A percentile compares a stretch with the other conserved stretches of the same genome.
Conservation (phyloP, 2,113 vertebrate species). For the Larimichthys crocea region DNA sequence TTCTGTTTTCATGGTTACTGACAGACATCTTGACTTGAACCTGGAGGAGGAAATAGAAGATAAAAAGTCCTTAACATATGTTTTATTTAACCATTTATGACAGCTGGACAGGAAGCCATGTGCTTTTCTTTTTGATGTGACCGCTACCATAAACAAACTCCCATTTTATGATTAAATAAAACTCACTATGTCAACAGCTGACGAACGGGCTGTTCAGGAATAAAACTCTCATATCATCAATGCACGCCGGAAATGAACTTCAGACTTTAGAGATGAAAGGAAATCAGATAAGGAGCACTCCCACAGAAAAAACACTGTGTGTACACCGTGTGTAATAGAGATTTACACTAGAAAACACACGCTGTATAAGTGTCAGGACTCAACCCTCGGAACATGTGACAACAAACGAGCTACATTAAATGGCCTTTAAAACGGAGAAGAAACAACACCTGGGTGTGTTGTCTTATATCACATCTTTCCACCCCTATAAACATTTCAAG, state of each 20-base stretch:
- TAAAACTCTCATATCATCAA: conserved; percentile 57
- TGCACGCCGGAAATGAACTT: conserved; percentile 64
- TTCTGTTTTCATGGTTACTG: conserved; percentile 89
- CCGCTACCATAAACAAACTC: conserved; percentile 26
- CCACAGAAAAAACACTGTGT: conserved; percentile 24
- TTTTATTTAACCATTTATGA: background rate
- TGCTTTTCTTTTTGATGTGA: conserved; percentile 22
- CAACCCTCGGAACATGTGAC: background rate
- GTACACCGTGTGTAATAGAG: background rate
- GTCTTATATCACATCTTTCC: conserved; percentile 38
- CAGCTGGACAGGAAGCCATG: background rate
- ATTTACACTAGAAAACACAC: conserved; percentile 29
- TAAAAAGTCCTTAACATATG: background rate
- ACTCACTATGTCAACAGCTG: conserved; percentile 3
- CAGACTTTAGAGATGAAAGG: conserved; percentile 70
- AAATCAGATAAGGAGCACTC: conserved; percentile 53
- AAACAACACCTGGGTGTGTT: conserved; percentile 60
- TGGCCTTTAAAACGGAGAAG: background rate
- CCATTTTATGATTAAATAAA: conserved; percentile 42
- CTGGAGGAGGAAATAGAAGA: conserved; percentile 37
- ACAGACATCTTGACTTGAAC: conserved; percentile 84
- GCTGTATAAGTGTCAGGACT: background rate
- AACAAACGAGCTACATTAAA: conserved; percentile 13
- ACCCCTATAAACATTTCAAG: conserved; percentile 66
- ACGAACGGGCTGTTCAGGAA: conserved; percentile 21